Evolutionary conservation across 2,888 invertebrate species (phyloP), one percentile per base, ranked within the genome.

Genomic region (Dryadula phaetusa): DNA sequence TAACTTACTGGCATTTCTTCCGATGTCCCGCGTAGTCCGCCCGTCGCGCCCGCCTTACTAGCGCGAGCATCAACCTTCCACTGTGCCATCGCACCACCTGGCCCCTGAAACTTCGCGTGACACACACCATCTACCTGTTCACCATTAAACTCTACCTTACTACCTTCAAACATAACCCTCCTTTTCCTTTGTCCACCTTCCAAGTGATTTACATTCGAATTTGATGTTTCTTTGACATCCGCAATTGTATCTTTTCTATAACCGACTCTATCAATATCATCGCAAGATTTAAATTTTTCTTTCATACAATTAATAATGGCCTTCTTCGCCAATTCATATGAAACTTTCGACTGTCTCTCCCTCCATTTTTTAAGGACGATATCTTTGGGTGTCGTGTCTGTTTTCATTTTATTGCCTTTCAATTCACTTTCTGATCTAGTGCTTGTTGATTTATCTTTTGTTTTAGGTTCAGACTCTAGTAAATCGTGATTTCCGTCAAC

Each of bases 61-160:
- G 85, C 86, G 78, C 81, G 82, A 84, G 83, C 79, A 80, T 70
- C 81, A 78, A 83, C 79, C 84, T 82, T 85, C 84, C 88, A 87
- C 88, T 87, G 90, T 89, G 87, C 90, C 90, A 87, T 82, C 83
- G 80, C 87, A 83, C 89, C 80, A 84, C 90, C 90, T 88, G 85
- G 85, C 85, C 85, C 90, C 87, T 84, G 86, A 85, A 82, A 83
- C 82, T 84, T 92, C 78, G 91, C 91, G 91, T 92, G 91, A 85
- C 86, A 83, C 81, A 82, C 85, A 76, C 73, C 76, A 69, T 76
- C 73, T 66, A 70, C 75, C 67, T 66, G 76, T 63, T 61, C 70
- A 75, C 60, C 70, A 52, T 75, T 67, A 81, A 81, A 74, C 71
- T 75, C 82, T 76, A 85, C 88, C 77, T 73, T 87, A 84, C 74